phyloP scores from a whole-genome alignment of 2,888 invertebrate genomes.

The Hydrotaea diabolus region DNA sequence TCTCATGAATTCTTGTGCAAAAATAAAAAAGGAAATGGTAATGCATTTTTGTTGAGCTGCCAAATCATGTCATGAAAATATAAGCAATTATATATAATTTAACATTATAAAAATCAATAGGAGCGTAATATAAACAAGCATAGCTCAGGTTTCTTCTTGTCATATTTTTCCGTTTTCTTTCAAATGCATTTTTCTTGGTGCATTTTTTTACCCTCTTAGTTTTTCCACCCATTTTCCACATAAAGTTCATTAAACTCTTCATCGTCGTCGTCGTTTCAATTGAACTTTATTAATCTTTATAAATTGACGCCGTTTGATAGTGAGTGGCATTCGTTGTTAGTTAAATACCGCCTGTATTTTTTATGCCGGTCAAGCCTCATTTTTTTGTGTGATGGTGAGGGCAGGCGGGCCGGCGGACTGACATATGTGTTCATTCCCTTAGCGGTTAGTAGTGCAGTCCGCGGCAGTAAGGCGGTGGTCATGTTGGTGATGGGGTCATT shows the following conservation, averaged over 20 bases:
- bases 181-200: neutral
- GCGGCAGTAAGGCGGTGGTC: too few species aligned
- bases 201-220: neutral
- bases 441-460: neutral
- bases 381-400: neutral
- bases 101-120: neutral
- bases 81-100: slow-evolving; percentile 16
- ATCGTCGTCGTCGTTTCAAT: too few species aligned
- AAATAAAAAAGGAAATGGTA: neutral
- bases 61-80: neutral
- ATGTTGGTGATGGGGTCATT: neutral
- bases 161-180: neutral
- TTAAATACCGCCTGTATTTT: neutral
- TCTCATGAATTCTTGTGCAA: neutral
- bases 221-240: neutral
- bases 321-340: neutral
- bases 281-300: slow-evolving; percentile 13
- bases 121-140: neutral
- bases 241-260: slow-evolving; percentile 24
- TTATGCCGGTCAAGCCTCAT: neutral
- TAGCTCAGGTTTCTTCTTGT: neutral
- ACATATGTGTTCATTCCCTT: neutral
- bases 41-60: neutral
- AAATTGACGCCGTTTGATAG: neutral
- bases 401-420: neutral